phyloP scores from a whole-genome alignment of 2,797 vertebrate genomes.

The Syncerus caffer region DNA sequence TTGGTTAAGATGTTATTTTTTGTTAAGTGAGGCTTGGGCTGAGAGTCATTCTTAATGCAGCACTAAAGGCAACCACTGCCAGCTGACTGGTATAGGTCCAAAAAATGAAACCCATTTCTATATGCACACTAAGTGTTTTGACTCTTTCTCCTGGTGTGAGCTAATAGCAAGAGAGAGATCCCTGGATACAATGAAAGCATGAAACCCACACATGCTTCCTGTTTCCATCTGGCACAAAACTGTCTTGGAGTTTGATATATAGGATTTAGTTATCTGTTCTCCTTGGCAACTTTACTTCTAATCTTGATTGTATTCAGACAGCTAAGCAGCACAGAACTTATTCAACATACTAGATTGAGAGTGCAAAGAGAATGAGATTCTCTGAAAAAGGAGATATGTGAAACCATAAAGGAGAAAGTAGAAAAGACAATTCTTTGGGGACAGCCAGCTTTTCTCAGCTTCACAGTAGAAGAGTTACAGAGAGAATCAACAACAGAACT shows the following conservation, averaged over 20 bases:
- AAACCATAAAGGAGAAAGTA: not conserved
- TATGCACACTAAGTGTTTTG: not conserved
- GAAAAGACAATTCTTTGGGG: not conserved
- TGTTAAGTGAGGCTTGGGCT: not conserved
- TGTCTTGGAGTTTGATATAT: not conserved
- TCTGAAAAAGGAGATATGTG: not conserved
- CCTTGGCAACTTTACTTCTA: conserved; percentile 9
- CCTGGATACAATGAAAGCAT: not conserved
- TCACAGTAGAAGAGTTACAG: not conserved
- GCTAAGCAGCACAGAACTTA: conserved; percentile 7
- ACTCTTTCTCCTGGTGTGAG: not conserved
- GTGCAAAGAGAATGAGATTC: not conserved
- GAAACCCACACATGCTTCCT: not conserved
- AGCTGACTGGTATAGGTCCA: not conserved
- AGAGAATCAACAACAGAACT: not conserved
- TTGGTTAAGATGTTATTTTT: not conserved
- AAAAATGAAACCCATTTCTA: not conserved
- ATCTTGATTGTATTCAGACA: conserved; percentile 34
- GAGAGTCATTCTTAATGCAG: not conserved
- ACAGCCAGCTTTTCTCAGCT: not conserved
- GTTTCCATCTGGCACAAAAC: not conserved
- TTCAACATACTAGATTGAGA: not conserved
- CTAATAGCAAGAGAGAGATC: not conserved
- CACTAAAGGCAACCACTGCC: not conserved
- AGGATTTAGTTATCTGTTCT: not conserved